These are phyloP conservation scores for Cryptocheilus praepositus DNA, from an alignment of 2,888 invertebrate species.

Conservation along the genomic window DNA sequence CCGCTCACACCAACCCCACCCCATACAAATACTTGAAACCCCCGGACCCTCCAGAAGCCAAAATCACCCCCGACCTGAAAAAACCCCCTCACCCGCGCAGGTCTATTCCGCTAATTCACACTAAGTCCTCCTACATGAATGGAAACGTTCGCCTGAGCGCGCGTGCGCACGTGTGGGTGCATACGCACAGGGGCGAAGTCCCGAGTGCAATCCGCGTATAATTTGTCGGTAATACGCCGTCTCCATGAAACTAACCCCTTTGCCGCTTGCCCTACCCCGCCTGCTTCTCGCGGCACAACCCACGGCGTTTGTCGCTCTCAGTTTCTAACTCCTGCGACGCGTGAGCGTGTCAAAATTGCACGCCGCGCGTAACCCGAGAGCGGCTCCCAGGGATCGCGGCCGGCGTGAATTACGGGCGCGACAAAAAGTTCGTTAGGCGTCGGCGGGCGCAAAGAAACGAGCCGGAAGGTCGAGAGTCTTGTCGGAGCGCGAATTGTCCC, in stretches of 20 bases:
- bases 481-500: too few species aligned
- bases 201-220: slow-evolving; percentile 6
- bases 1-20: too few species aligned
- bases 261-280: too few species aligned
- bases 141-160: slow-evolving; percentile 16
- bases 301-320: slow-evolving; percentile 33
- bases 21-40: too few species aligned
- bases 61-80: too few species aligned
- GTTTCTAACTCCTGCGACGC: slow-evolving; percentile 12
- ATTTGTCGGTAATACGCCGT: slow-evolving; percentile 12
- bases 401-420: slow-evolving; percentile 10
- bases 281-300: too few species aligned
- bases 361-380: not conserved
- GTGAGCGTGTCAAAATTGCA: slow-evolving; percentile 14
- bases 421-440: slow-evolving; percentile 7
- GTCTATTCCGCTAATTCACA: not conserved
- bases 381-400: not conserved
- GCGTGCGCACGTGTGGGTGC: slow-evolving; percentile 30
- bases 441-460: not conserved
- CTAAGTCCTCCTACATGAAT: slow-evolving; percentile 15
- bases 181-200: slow-evolving; percentile 36
- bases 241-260: slow-evolving; percentile 8
- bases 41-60: too few species aligned
- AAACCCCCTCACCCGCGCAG: too few species aligned
- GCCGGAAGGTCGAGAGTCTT: too few species aligned